These are phyloP conservation scores for Odontocolon sp. DNA, from an alignment of 2,888 invertebrate genomes.

Conservation along the genomic window DNA sequence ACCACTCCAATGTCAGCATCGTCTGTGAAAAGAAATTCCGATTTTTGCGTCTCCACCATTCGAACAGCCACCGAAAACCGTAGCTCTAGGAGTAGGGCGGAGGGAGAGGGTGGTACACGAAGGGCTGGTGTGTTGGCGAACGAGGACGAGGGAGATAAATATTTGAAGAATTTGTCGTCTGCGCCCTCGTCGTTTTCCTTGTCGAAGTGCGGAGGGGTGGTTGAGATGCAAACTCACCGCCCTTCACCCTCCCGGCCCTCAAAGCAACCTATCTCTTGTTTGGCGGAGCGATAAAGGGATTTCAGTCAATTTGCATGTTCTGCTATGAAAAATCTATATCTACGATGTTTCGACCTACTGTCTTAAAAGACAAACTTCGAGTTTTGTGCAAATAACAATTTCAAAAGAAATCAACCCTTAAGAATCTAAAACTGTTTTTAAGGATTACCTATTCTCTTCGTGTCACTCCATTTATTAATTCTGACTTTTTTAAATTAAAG, in stretches of 20 bases:
- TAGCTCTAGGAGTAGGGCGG: constrained; percentile 39
- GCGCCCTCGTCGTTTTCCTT: constrained; percentile 52
- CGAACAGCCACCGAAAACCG: constrained; percentile 66
- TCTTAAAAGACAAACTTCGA: no score
- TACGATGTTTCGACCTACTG: constrained; percentile 33
- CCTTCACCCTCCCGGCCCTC: constrained; percentile 2
- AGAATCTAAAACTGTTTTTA: no score
- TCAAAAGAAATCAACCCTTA: no score
- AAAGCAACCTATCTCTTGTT: constrained; percentile 75
- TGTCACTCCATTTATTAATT: no score
- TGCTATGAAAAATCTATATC: constrained; percentile 31
- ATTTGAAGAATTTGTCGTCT: constrained; percentile 80
- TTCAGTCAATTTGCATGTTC: constrained; percentile 74
- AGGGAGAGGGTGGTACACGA: constrained; percentile 20
- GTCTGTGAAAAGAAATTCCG: constrained; percentile 74
- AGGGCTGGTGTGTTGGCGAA: constrained; percentile 47
- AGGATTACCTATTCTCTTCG: no score
- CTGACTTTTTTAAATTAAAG: no score
- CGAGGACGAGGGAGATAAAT: constrained; percentile 75
- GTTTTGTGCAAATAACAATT: no score
- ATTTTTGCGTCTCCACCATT: constrained; percentile 61
- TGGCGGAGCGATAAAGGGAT: constrained; percentile 76
- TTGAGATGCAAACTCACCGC: constrained; percentile 54
- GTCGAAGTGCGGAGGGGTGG: constrained; percentile 46
- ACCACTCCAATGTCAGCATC: constrained; percentile 53